A percentile compares a stretch with the other conserved stretches of the same genome.
phyloP scores from a whole-genome alignment of 2,113 vertebrate species.

The Drymodes brunneopygia region DNA sequence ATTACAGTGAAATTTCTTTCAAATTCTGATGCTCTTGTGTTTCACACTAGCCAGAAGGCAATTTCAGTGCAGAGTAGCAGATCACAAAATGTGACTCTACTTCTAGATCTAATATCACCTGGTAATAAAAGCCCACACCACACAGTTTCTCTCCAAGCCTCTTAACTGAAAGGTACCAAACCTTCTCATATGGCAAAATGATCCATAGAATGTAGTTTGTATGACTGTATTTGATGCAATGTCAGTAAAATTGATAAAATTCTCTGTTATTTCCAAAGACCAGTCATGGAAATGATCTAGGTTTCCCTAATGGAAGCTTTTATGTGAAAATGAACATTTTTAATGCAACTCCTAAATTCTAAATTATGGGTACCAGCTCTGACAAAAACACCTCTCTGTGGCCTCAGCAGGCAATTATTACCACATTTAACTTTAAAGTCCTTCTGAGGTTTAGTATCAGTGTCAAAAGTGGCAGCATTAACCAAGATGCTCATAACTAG shows the following conservation, averaged over 20 bases:
- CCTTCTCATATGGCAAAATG: neutral
- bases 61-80: neutral
- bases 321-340: neutral
- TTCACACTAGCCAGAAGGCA: neutral
- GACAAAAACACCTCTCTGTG: neutral
- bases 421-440: neutral
- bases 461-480: neutral
- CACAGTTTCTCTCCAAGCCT: neutral
- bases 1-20: neutral
- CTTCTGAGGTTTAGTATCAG: neutral
- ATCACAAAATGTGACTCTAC: neutral
- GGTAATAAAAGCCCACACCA: neutral
- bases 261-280: neutral
- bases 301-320: neutral
- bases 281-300: neutral
- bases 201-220: neutral
- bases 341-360: neutral
- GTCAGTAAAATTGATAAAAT: neutral
- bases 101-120: neutral
- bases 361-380: neutral
- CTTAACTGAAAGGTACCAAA: neutral
- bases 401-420: neutral
- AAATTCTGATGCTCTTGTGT: neutral
- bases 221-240: neutral
- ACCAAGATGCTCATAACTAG: neutral